Evolutionary conservation across 2,113 vertebrate species (phyloP).

Genomic region (Pavo muticus): DNA sequence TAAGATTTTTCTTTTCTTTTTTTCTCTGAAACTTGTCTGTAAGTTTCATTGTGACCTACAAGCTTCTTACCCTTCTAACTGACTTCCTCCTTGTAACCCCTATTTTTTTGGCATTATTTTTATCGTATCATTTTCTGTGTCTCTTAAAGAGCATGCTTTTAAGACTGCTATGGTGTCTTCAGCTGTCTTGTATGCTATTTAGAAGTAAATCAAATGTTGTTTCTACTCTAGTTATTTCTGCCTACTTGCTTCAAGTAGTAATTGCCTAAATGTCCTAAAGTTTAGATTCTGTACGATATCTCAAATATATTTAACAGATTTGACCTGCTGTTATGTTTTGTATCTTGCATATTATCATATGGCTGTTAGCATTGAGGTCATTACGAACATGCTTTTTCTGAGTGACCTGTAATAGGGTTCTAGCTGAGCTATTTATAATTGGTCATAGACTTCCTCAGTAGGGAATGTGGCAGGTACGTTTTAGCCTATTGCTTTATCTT

Average conservation of each 20-base stretch:
- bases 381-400: neutral
- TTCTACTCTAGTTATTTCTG: neutral
- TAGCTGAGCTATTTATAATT: neutral
- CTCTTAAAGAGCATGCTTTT: neutral
- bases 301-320: neutral
- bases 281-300: neutral
- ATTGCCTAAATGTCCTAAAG: neutral
- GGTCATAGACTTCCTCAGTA: neutral
- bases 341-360: neutral
- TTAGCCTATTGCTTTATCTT: neutral
- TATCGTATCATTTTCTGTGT: neutral
- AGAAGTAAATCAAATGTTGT: neutral
- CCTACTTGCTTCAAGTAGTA: neutral
- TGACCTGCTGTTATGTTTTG: neutral
- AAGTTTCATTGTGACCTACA: neutral
- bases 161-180: neutral
- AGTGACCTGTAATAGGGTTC: neutral
- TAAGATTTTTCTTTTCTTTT: neutral
- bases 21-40: neutral
- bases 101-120: neutral
- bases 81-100: neutral
- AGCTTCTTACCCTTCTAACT: neutral
- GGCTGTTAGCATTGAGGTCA: neutral
- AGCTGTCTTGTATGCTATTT: neutral
- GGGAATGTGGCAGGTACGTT: accelerated